Percentiles rank a stretch among this genome's conserved stretches.
phyloP scores from a whole-genome alignment of 2,113 vertebrate species.

The Anarrhichthys ocellatus region DNA sequence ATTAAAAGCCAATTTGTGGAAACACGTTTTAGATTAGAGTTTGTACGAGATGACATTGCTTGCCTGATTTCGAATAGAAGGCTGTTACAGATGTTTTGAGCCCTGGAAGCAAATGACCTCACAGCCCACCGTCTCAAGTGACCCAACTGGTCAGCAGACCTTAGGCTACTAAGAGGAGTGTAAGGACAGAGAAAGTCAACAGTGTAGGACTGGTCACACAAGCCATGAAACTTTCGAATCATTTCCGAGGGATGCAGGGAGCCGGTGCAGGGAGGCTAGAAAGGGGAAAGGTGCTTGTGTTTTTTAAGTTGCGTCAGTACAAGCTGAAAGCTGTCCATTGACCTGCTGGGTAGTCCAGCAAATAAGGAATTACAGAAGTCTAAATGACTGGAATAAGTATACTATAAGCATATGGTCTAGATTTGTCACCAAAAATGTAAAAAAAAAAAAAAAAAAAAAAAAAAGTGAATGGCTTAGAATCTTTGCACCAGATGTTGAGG shows the following conservation, averaged over 20 bases:
- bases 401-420: background rate
- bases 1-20: background rate
- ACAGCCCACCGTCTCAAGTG: background rate
- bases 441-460: background rate
- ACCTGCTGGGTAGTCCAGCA: background rate
- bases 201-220: background rate
- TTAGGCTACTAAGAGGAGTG: background rate
- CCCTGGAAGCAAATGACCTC: background rate
- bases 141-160: background rate
- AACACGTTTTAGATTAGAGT: background rate
- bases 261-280: background rate
- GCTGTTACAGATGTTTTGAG: background rate
- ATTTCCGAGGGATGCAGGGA: background rate
- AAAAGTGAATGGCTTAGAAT: background rate
- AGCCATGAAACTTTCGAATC: background rate
- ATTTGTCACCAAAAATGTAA: background rate
- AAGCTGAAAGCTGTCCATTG: background rate
- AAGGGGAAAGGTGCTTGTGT: background rate
- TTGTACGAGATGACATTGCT: background rate
- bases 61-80: background rate
- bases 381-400: background rate
- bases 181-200: constrained; percentile 13
- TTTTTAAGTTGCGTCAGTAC: background rate
- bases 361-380: background rate
- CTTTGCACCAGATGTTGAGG: background rate